A percentile compares a stretch with the other conserved stretches of the same genome.
These are phyloP conservation scores for Chrysogorgia sp. DNA, from an alignment of 92 coral and sea anemone genomes.

Conservation along the genomic window DNA sequence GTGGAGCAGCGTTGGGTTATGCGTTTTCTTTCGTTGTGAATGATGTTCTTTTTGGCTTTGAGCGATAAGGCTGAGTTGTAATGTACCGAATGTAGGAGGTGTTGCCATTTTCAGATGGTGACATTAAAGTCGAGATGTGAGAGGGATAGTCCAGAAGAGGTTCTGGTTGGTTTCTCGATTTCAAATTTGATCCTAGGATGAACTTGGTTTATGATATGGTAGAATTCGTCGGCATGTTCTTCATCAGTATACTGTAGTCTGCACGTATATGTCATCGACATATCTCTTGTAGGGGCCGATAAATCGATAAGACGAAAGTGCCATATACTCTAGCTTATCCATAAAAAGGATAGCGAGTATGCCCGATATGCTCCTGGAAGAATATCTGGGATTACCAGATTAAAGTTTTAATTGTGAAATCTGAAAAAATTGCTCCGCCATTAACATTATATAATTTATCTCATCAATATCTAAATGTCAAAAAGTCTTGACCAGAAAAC, in stretches of 20 bases:
- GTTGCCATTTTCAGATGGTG: too few relatives aligned
- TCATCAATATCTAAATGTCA: too few relatives aligned
- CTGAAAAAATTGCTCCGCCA: too few relatives aligned
- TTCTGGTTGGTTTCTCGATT: slow-evolving; percentile 43
- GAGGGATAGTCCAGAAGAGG: slow-evolving; percentile 29
- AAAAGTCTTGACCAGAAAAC: too few relatives aligned
- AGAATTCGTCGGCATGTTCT: slow-evolving; percentile 45
- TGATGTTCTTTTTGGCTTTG: too few relatives aligned
- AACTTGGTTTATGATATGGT: background rate
- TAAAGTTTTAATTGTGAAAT: too few relatives aligned
- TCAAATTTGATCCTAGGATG: slow-evolving; percentile 47
- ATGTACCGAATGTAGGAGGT: too few relatives aligned
- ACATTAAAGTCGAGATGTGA: slow-evolving; percentile 11
- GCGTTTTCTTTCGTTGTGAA: too few relatives aligned
- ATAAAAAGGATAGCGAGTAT: slow-evolving; percentile 56
- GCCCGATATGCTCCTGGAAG: slow-evolving; percentile 32
- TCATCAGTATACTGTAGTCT: slow-evolving; percentile 54
- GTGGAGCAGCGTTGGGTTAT: too few relatives aligned
- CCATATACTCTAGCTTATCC: slow-evolving; percentile 56
- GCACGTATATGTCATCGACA: slow-evolving; percentile 60
- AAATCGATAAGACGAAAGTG: slow-evolving; percentile 40
- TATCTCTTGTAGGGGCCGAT: slow-evolving; percentile 52
- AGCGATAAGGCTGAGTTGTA: too few relatives aligned
- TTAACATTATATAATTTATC: too few relatives aligned
- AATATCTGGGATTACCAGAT: too few relatives aligned